Base-by-base conservation (phyloP, 2,888 invertebrate species). In the Hypercompe scribonia region DNA sequence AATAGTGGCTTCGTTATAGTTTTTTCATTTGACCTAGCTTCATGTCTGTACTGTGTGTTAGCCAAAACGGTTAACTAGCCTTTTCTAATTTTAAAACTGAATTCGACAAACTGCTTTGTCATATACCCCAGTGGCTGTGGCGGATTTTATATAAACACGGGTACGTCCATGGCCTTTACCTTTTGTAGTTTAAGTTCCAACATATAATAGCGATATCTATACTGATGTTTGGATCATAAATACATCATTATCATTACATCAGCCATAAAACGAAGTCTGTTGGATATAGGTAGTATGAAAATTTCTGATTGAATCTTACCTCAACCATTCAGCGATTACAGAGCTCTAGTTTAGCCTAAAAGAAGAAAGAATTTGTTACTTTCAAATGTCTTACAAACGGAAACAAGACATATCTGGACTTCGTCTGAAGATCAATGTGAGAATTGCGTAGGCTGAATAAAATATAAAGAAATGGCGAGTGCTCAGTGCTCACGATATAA, bases 361-460 rank as follows among this genome's bases (percentile, higher is more conserved):
- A 3, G n/a, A 54, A 24, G n/a, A 54, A 54, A n/a, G n/a, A 2
- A 50, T 2, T 39, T 15, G 3, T 21, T 34, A 2, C 7, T 34
- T 15, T 34, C 31, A 63, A 31, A 33, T 63, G 7, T 13, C 31
- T 31, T 7, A 11, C 24, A 65, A n/a, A 65, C n/a, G 31, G 28
- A 11, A 42, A 39, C 31, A 63, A 46, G 46, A 42, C n/a, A 39
- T 11, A n/a, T 28, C 58, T 67, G 68, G 72, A 77, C 77, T 74
- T 74, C 74, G 77, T 78, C 79, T 84, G 79, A 86, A 91, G 92
- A 93, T 92, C 91, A 90, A 92, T 93, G 91, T 90, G 90, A 88
- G 87, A 90, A 89, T 86, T 88, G 89, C 86, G 83, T 86, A 81
- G 72, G 68, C 89, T 94, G 94, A 94, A 95, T 94, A 94, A 94